Base-by-base conservation (phyloP, 2,888 invertebrate species). In the Drosophila kanekoi region DNA sequence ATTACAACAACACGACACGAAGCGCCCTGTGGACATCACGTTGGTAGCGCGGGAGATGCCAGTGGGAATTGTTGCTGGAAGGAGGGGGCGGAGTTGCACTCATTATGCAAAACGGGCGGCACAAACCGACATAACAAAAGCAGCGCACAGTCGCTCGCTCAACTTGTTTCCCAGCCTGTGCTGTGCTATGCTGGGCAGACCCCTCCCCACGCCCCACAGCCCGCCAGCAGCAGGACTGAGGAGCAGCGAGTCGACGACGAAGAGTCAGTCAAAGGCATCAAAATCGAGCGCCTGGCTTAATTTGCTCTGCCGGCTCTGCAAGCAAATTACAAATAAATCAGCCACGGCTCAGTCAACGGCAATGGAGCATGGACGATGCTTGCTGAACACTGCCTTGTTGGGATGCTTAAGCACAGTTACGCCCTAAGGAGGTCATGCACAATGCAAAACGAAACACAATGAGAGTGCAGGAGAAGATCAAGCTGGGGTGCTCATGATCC, bases 331-430 rank as follows among this genome's bases (percentile, higher is more conserved):
- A 75, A 75, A 75, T 75, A 75, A 75, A 75, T 75, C 75, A 74
- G 71, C 71, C 59, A 75, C 75, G 67, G 71, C 64, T 57, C 49
- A 35, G 59, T 37, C 51, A 38, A 35, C 44, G 47, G 38, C 65
- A 65, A 51, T 47, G 57, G 23, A 38, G 16, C 49, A 58, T 33
- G 59, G 43, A 60, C 48, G n/a, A 49, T 59, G 23, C 52, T 41
- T 16, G 44, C n/a, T 43, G 43, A 47, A 47, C 33, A 16, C 51
- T 64, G 64, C 28, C 28, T 51, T 52, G 62, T 23, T 58, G 52
- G 54, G 60, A 77, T 79, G 81, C 73, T 81, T 81, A 77, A 83
- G 85, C 88, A 83, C 84, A 84, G 86, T 83, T 84, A 82, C 86
- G 81, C 85, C 86, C 77, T 84, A 81, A 80, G 80, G 83, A 80